Evolutionary conservation across 2,888 invertebrate genomes (phyloP).

Genomic region (Plagodis pulveraria): DNA sequence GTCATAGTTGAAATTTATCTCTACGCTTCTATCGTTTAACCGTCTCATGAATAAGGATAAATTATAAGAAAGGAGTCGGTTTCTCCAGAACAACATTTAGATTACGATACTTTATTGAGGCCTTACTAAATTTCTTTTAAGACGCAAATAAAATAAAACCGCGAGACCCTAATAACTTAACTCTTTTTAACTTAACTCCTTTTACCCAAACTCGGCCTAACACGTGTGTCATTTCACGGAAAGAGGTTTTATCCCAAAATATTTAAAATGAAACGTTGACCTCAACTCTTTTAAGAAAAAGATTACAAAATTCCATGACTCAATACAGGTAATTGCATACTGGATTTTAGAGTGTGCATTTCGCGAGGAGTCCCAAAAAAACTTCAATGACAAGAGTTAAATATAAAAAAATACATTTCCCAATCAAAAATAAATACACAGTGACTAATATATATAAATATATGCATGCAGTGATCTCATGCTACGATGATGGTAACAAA

Average conservation of each 20-base stretch:
- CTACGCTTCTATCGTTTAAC: too few relatives aligned
- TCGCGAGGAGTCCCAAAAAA: not conserved
- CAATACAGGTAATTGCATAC: not conserved
- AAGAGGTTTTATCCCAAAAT: not conserved
- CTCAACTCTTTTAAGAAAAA: conserved; percentile 4
- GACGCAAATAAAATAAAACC: too few relatives aligned
- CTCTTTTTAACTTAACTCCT: not conserved
- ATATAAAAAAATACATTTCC: conserved; percentile 8
- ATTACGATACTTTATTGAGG: too few relatives aligned
- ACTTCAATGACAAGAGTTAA: not conserved
- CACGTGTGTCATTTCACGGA: not conserved
- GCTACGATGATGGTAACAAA: conserved; percentile 7
- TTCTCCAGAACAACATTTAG: too few relatives aligned
- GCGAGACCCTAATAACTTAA: not conserved
- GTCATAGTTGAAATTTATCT: too few relatives aligned
- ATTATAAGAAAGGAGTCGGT: too few relatives aligned
- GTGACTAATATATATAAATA: conserved; percentile 21
- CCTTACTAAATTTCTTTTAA: too few relatives aligned
- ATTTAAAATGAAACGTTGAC: not conserved
- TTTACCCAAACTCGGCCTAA: not conserved
- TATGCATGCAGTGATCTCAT: conserved; percentile 19
- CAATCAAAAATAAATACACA: conserved; percentile 2
- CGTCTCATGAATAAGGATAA: too few relatives aligned
- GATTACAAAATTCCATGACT: not conserved
- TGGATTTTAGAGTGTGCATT: not conserved